These are phyloP conservation scores for Euzetes globulus DNA, from an alignment of 2,888 invertebrate genomes.

Conservation along the genomic window DNA sequence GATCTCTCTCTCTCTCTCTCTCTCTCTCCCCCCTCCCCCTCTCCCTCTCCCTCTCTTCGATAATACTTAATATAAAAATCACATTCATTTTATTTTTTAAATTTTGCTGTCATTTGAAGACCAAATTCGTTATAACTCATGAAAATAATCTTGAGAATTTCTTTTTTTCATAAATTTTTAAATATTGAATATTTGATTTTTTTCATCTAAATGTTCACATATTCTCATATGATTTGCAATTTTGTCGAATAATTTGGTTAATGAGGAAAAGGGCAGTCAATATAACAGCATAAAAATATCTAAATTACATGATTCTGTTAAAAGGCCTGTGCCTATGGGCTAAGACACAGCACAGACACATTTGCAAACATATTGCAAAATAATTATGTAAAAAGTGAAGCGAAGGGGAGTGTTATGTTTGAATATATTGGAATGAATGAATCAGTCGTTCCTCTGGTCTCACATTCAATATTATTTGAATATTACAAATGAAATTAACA, in stretches of 20 bases:
- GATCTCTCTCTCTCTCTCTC: no score
- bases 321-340: neutral
- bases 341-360: neutral
- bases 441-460: neutral
- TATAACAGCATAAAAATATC: neutral
- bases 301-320: neutral
- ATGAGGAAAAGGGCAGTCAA: neutral
- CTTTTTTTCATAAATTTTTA: no score
- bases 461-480: neutral
- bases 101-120: neutral
- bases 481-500: slow-evolving; percentile 15
- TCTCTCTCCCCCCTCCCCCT: neutral
- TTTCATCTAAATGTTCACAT: no score
- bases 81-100: neutral
- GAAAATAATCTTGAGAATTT: no score
- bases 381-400: neutral
- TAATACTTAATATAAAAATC: neutral
- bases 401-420: slow-evolving; percentile 1
- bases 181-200: no score
- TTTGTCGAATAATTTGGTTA: neutral
- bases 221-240: no score
- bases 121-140: no score
- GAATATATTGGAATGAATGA: slow-evolving; percentile 14
- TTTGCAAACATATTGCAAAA: neutral
- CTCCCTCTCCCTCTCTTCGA: no score